These are phyloP conservation scores for Periophthalmodon schlosseri DNA, from an alignment of 2,113 vertebrate genomes.

Conservation along the genomic window DNA sequence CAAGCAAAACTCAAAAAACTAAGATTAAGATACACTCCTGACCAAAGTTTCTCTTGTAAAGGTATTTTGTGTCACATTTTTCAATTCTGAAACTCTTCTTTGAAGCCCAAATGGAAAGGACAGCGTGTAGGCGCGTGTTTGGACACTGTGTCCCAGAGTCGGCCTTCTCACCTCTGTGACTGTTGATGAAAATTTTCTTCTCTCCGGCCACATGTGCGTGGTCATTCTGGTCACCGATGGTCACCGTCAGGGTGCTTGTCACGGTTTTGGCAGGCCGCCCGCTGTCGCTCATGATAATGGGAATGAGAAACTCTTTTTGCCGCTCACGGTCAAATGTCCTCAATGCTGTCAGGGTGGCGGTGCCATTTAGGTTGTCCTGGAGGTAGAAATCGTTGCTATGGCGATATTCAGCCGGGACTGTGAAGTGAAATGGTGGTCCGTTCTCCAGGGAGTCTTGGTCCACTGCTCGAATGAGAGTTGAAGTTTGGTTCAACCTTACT, in stretches of 20 bases:
- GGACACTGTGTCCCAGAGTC: neutral
- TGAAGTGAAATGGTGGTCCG: constrained; percentile 83
- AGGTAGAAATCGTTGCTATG: constrained; percentile 83
- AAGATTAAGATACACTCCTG: neutral
- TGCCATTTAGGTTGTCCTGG: constrained; percentile 85
- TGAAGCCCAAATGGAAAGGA: neutral
- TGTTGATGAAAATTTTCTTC: constrained; percentile 84
- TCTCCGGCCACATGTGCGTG: constrained; percentile 82
- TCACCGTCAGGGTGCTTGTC: constrained; percentile 84
- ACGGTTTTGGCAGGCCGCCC: constrained; percentile 83
- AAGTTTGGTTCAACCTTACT: constrained; percentile 82
- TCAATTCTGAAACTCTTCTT: neutral
- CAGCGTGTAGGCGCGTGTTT: neutral
- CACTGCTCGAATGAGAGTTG: constrained; percentile 77
- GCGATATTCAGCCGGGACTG: constrained; percentile 74
- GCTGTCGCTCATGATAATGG: constrained; percentile 84
- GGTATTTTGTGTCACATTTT: neutral
- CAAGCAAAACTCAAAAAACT: neutral
- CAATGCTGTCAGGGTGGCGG: constrained; percentile 83
- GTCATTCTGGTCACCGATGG: constrained; percentile 88
- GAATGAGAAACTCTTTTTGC: constrained; percentile 84
- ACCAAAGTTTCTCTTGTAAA: neutral
- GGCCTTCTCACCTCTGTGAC: constrained; percentile 77
- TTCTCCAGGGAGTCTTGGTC: constrained; percentile 83
- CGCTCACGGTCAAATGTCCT: constrained; percentile 86